Evolutionary conservation across 2,888 invertebrate species (phyloP).

Genomic region (Microplitis manilae): DNA sequence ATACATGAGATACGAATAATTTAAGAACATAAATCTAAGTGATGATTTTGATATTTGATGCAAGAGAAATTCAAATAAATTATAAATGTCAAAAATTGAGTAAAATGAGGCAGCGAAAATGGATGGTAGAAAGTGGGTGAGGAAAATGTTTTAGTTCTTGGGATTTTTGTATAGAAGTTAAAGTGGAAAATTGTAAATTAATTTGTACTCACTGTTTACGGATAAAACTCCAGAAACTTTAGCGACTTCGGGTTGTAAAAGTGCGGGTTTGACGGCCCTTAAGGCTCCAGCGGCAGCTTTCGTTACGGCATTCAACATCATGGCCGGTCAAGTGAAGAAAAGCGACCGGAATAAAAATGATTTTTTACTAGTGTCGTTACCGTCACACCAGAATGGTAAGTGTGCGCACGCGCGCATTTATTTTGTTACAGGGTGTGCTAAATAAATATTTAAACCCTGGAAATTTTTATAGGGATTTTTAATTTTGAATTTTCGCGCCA

Average conservation of each 20-base stretch:
- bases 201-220: constrained; percentile 73
- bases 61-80: not conserved
- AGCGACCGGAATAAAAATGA: constrained; percentile 54
- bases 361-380: not conserved
- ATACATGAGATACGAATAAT: not conserved
- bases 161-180: not conserved
- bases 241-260: constrained; percentile 72
- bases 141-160: not conserved
- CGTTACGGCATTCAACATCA: constrained; percentile 76
- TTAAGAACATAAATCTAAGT: too few species aligned
- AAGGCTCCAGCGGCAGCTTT: constrained; percentile 75
- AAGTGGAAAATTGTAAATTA: constrained; percentile 1
- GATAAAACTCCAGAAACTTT: constrained; percentile 73
- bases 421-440: not conserved
- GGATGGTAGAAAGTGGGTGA: not conserved
- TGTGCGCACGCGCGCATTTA: not conserved
- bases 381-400: not conserved
- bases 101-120: not conserved
- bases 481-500: too few species aligned
- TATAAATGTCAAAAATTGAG: not conserved
- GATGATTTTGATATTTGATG: too few species aligned
- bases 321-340: constrained; percentile 68
- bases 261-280: constrained; percentile 74
- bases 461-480: too few species aligned
- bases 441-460: too few species aligned